Evolutionary conservation across 2,888 invertebrate genomes (phyloP).

Genomic region (Seira ritae): DNA sequence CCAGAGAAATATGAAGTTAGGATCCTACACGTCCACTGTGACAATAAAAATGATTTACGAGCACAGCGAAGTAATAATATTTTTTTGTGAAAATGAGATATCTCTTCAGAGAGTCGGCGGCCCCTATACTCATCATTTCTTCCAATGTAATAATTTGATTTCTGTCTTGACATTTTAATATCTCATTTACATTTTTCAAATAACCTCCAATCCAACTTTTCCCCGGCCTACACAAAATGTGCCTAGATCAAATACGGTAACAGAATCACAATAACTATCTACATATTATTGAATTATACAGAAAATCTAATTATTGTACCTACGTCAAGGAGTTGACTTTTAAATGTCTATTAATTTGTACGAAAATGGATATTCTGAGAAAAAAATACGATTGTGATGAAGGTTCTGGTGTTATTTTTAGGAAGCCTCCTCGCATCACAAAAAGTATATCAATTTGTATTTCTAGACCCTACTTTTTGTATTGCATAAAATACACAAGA

Average conservation of each 20-base stretch:
- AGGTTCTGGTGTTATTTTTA: background rate
- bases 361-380: background rate
- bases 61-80: background rate
- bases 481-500: background rate
- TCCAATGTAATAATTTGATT: background rate
- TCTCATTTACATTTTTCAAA: constrained; percentile 1
- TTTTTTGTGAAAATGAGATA: background rate
- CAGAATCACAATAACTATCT: background rate
- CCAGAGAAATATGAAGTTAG: background rate
- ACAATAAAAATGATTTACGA: constrained; percentile 8
- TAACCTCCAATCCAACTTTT: background rate
- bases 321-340: background rate
- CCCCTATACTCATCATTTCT: background rate
- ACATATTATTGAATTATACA: background rate
- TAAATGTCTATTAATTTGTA: constrained; percentile 2
- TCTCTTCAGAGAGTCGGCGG: background rate
- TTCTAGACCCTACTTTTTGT: background rate
- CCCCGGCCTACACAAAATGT: background rate
- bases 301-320: constrained; percentile 1
- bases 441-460: background rate
- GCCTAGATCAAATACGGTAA: background rate
- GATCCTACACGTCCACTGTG: background rate
- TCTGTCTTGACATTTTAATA: constrained; percentile 7
- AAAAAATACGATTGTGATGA: background rate
- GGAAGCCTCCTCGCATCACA: background rate